phyloP scores from a whole-genome alignment of 2,888 invertebrate genomes.

The Tuberolachnus salignus region DNA sequence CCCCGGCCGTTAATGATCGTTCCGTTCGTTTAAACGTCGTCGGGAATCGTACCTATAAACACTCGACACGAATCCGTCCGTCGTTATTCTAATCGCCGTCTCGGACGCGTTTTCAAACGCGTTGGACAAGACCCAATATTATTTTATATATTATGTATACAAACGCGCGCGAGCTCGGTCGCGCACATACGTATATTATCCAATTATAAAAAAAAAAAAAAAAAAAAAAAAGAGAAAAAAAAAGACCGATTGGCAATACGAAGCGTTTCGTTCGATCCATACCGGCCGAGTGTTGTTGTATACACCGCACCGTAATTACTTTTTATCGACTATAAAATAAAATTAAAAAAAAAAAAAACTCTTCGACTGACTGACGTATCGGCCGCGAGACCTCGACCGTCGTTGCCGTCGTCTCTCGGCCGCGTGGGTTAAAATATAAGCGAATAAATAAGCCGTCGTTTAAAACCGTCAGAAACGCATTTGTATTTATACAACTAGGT shows the following conservation, averaged over 20 bases:
- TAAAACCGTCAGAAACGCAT: background rate
- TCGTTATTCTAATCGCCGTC: background rate
- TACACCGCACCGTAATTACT: slow-evolving; percentile 17
- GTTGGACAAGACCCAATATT: slow-evolving; percentile 19
- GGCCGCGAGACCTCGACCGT: slow-evolving; percentile 12
- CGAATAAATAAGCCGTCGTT: background rate
- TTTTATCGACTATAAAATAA: slow-evolving; percentile 21
- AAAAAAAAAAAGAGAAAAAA: no score
- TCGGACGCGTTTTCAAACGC: no score
- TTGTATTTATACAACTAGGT: slow-evolving; percentile 6
- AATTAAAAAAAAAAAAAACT: no score
- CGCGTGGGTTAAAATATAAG: slow-evolving; percentile 2
- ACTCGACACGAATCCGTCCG: background rate
- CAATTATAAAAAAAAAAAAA: slow-evolving; percentile 42
- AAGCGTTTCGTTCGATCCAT: background rate
- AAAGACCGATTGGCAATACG: slow-evolving; percentile 19
- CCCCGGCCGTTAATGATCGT: no score
- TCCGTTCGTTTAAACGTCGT: no score
- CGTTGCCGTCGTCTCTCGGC: background rate
- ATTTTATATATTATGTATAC: background rate
- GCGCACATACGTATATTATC: background rate
- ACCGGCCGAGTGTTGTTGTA: no score
- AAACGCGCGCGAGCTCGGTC: no score
- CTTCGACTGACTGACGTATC: background rate
- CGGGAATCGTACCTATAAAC: no score